phyloP scores from a whole-genome alignment of 2,113 vertebrate genomes.

The Bubo blakistoni region DNA sequence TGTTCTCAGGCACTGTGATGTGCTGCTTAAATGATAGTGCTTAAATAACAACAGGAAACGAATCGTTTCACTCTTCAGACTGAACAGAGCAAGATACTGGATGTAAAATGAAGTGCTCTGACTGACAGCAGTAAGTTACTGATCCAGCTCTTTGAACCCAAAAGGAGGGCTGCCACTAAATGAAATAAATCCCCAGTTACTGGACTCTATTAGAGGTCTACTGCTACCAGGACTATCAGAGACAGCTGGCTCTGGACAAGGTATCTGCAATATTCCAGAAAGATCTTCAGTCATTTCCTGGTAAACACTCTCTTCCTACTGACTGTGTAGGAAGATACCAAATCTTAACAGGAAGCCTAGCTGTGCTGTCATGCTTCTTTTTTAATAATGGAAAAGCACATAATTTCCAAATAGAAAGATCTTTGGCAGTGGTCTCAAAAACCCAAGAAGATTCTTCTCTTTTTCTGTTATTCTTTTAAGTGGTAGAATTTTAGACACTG shows the following conservation, averaged over 20 bases:
- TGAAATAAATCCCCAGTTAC: not conserved
- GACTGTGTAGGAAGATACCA: not conserved
- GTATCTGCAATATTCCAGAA: not conserved
- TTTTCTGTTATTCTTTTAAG: slow-evolving; percentile 21
- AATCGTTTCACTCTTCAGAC: not conserved
- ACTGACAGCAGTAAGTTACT: not conserved
- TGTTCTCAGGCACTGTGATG: not conserved
- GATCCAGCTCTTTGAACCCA: not conserved
- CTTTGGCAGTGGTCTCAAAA: slow-evolving; percentile 8
- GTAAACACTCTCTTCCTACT: slow-evolving; percentile 12
- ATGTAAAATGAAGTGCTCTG: not conserved
- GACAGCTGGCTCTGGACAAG: not conserved
- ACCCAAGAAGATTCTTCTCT: slow-evolving; percentile 19
- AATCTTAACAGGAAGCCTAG: slow-evolving; percentile 26
- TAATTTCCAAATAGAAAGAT: slow-evolving; percentile 35
- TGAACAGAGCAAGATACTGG: not conserved
- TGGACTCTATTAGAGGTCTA: not conserved
- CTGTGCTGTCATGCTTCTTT: slow-evolving; percentile 1
- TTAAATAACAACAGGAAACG: not conserved
- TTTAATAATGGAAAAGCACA: slow-evolving; percentile 19
- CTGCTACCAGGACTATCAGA: not conserved
- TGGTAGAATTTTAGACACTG: not conserved
- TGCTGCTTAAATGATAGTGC: not conserved
- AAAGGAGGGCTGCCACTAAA: not conserved
- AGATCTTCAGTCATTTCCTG: slow-evolving; percentile 10